Conservation (phyloP, 30 jellyfish, hydroid and myxozoan species). For the Pelagia noctiluca region DNA sequence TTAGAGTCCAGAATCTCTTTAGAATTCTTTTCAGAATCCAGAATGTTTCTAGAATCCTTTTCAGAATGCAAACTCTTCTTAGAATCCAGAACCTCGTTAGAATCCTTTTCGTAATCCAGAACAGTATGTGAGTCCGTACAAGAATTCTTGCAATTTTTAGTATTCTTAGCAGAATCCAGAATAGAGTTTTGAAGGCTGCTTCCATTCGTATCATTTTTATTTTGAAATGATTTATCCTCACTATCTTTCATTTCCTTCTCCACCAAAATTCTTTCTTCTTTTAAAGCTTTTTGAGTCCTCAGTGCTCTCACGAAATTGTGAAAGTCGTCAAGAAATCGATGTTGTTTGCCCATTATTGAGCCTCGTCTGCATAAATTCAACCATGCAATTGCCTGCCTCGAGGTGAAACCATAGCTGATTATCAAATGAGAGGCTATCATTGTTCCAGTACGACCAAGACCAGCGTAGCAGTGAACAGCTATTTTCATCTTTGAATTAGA, state of each 20-base stretch:
- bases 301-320: constrained; percentile 14
- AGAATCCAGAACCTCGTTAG: no score
- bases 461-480: constrained; percentile 98
- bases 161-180: no score
- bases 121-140: no score
- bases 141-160: no score
- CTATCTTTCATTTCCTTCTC: not conserved
- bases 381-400: constrained; percentile 95
- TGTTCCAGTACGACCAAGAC: constrained; percentile 96
- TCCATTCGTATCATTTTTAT: no score
- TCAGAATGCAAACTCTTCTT: no score
- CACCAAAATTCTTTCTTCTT: not conserved
- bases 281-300: not conserved
- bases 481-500: constrained; percentile 52
- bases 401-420: constrained; percentile 69
- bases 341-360: constrained; percentile 95
- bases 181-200: no score
- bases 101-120: no score
- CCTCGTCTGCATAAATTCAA: constrained; percentile 90
- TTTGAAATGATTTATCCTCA: no score
- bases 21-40: no score
- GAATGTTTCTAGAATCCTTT: no score
- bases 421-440: constrained; percentile 83
- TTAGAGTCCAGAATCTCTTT: no score
- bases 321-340: constrained; percentile 70